Base-by-base conservation (phyloP, 2,797 vertebrate species). In the Sarcoramphus papa region DNA sequence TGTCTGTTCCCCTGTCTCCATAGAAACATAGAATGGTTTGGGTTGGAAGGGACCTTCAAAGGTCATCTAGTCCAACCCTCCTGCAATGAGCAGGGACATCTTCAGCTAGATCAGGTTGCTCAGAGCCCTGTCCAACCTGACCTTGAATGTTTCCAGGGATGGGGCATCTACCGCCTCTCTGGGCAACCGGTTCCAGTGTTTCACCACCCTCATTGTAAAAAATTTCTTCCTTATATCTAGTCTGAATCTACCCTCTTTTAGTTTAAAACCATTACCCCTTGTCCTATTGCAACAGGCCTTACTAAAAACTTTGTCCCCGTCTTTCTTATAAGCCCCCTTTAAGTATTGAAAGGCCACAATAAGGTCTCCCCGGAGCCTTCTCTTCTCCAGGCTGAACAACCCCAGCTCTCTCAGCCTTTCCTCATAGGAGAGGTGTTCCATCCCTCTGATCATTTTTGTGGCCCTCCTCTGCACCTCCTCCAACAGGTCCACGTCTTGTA, bases 41-140 rank as follows among this genome's bases (percentile, higher is more conserved):
- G 12, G 17, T 41, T 65, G 14, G 20, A 43, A 56, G 19, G 3
- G 6, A 60, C 10, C 16, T n/a, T 56, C 31, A 48, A 56, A 48
- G 16, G 11, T 48, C 50, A 56, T 41, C 13, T 35, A 48, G 41
- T 72, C 10, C 27, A 51, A 11, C 3, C 11, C 7, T 4, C 25
- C 28, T 62, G 30, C 41, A 3, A 6, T 41, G 4, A 24, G 12
- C 25, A 57, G 27, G 21, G 43, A 43, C 9, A 64, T 14, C 14
- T 33, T 37, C 28, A 40, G 30, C 24, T 47, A 57, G 22, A 50
- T 17, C 14, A 48, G 6, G 12, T 28, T 60, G 23, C 33, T 51
- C 47, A 50, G 12, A 64, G 11, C 31, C 18, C 6, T 1, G 0
- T 63, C 10, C n/a, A n/a, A n/a, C n/a, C n/a, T n/a, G n/a, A n/a